phyloP scores from a whole-genome alignment of 2,797 vertebrate species.

The Erithacus rubecula region DNA sequence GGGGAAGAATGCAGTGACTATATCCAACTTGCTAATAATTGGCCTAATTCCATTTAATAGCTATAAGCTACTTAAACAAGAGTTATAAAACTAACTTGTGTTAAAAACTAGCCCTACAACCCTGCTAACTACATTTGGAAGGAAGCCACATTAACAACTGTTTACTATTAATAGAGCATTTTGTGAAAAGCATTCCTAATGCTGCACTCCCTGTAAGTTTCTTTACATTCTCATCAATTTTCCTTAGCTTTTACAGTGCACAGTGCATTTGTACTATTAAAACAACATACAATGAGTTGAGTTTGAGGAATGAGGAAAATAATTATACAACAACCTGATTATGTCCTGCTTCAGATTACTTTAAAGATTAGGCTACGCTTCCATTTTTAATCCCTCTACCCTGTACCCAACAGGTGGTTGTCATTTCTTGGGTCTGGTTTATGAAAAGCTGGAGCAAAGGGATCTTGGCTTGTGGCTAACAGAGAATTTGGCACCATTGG shows the following conservation, averaged over 20 bases:
- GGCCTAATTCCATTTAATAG: background rate
- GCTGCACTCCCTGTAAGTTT: background rate
- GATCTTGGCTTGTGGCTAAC: background rate
- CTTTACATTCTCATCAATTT: background rate
- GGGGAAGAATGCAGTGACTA: background rate
- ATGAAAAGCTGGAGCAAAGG: background rate
- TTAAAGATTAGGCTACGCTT: background rate
- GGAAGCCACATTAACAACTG: background rate
- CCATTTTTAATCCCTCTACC: background rate
- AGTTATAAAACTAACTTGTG: background rate
- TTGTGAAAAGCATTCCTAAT: background rate
- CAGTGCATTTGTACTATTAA: background rate
- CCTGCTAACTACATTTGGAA: background rate
- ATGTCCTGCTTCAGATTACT: background rate
- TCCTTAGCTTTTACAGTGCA: background rate
- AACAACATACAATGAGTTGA: background rate
- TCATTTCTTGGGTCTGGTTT: background rate
- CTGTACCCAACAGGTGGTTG: background rate
- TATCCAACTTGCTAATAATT: background rate
- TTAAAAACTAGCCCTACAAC: background rate
- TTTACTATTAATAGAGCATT: background rate
- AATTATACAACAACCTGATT: constrained; percentile 9
- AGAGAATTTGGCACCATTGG: background rate
- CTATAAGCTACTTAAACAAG: background rate
- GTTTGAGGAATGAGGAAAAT: constrained; percentile 52